Base-by-base conservation (phyloP, 2,888 invertebrate species). In the Anthoptus insignis region DNA sequence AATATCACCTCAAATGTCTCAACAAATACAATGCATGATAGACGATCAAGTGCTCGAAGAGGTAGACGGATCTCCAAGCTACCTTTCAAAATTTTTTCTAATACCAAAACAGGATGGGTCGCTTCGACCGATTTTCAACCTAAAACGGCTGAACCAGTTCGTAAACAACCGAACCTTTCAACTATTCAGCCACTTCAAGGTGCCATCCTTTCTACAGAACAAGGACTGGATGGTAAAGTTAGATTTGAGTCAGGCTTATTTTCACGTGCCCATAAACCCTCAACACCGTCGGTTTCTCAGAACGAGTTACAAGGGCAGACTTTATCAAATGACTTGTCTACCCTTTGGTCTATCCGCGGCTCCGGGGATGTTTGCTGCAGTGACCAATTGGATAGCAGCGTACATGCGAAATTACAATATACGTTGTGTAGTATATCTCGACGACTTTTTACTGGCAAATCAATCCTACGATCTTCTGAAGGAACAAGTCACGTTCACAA, bases 231-330 rank as follows among this genome's bases (percentile, higher is more conserved):
- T 70, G 65, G 67, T 64, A 6, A 72, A 72, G 13, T 19, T 73
- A n/a, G 70, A 73, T 32, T 8, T 72, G 21, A 61, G 56, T 34
- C 70, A 73, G 21, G 72, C 73, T 1, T 71, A 73, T 42, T 74
- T 71, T 50, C 74, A 74, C 39, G n/a, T 73, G 3, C 68, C 70
- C 0, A 64, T 69, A 3, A 37, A 53, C 0, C 14, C 27, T 8
- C 27, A 52, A 3, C 71, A 75, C 32, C 67, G 70, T 21, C 21
- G 69, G 6, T 73, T 73, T 32, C 58, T 73, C 47, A 53, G 67
- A 22, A 27, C 70, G n/a, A 64, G 22, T 29, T 71, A 69, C 27
- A 37, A 34, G 22, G 16, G 58, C 32, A 16, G 57, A 27, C 37
- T 69, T 3, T 56, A 67, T 3, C 71, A 71, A 57, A 67, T 71